Conservation (phyloP, 2,888 invertebrate species). For the Dryobota labecula region DNA sequence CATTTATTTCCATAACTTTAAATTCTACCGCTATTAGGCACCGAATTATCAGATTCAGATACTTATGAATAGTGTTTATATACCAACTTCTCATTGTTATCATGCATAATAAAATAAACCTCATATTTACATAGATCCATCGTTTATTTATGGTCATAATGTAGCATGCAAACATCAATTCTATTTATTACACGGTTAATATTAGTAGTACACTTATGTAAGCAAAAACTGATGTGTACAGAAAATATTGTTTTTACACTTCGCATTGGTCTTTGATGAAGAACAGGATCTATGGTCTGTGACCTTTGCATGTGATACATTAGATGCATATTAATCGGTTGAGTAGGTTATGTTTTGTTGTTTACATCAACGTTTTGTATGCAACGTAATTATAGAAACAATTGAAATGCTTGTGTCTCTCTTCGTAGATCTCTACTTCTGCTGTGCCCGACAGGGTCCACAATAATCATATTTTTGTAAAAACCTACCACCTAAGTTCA, state of each 20-base stretch:
- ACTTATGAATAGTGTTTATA: not conserved
- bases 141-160: constrained; percentile 7
- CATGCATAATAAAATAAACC: constrained; percentile 1
- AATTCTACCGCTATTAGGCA: not conserved
- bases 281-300: constrained; percentile 5
- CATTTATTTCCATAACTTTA: not conserved
- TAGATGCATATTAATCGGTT: not conserved
- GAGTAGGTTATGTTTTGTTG: not conserved
- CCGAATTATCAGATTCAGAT: not conserved
- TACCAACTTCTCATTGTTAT: not conserved
- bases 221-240: constrained; percentile 11
- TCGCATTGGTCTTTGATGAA: not conserved
- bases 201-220: constrained; percentile 3
- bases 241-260: constrained; percentile 28
- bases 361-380: too few relatives aligned
- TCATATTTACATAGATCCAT: constrained; percentile 5
- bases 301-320: constrained; percentile 3
- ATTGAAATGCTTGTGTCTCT: too few relatives aligned
- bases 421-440: too few relatives aligned
- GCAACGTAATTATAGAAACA: too few relatives aligned
- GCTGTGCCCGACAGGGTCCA: too few relatives aligned
- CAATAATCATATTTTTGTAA: too few relatives aligned
- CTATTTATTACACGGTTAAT: constrained; percentile 13
- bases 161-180: not conserved
- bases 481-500: too few relatives aligned